Evolutionary conservation across 92 coral and sea anemone genomes (phyloP).

Genomic region (Pocillopora meandrina): DNA sequence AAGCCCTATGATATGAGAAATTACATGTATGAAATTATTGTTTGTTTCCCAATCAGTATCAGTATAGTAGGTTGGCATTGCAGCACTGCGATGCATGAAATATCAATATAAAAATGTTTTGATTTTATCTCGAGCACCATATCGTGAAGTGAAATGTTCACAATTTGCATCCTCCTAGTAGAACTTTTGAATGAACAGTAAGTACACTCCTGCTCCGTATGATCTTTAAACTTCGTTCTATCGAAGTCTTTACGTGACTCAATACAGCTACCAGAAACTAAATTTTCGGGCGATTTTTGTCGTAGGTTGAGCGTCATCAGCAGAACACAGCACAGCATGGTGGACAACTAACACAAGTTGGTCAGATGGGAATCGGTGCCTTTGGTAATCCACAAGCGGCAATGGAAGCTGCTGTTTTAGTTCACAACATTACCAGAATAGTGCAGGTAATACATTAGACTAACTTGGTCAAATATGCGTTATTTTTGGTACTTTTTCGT

Average conservation of each 20-base stretch:
- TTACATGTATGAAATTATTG: not conserved
- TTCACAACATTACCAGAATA: slow-evolving; percentile 84
- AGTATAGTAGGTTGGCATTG: no score
- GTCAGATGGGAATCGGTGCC: slow-evolving; percentile 38
- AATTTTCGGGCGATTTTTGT: not conserved
- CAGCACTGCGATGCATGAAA: no score
- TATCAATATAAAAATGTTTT: no score
- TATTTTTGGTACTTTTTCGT: not conserved
- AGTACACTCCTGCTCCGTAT: no score
- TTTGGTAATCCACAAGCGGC: slow-evolving; percentile 73
- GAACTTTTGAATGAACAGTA: no score
- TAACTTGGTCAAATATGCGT: not conserved
- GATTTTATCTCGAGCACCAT: no score
- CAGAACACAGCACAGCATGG: slow-evolving; percentile 15
- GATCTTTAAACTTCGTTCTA: no score
- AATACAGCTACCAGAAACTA: no score
- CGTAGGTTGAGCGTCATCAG: slow-evolving; percentile 37
- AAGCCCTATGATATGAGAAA: not conserved
- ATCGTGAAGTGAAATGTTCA: no score
- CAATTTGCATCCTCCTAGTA: no score
- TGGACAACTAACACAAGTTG: slow-evolving; percentile 15
- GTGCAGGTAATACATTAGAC: slow-evolving; percentile 69
- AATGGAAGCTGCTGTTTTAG: slow-evolving; percentile 92
- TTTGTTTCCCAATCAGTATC: not conserved
- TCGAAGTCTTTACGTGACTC: no score